Evolutionary conservation across 1,140 invertebrate species (phyloP), one percentile per base, ranked within the genome.

Genomic region (Bombus sylvicola): DNA sequence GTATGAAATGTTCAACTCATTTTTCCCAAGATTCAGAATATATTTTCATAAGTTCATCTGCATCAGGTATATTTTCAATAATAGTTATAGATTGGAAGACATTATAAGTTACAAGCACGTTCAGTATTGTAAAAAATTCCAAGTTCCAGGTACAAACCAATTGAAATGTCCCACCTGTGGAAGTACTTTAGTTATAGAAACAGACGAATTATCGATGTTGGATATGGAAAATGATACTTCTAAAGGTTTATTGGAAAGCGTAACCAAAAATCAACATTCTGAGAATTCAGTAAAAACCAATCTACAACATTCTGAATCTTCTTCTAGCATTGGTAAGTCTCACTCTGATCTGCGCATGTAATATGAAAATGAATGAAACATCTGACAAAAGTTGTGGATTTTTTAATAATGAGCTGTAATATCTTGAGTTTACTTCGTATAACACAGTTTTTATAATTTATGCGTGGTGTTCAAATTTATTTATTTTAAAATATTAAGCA

Each of bases 1-100:
- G 97, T 90, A 96, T 97, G 88, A 97, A 96, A 92, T 97, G 97
- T 85, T 94, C 95, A 18, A 95, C 95, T 12, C 95, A 96, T 76
- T 97, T 97, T 92, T 96, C 95, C 4, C 95, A 95, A 86, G 96
- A 96, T 77, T 94, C 92, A 6, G 94, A 95, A 77, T 92, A 92
- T 79, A 82, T 91, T 78, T 87, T 93, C 34, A 88, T 90, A n/a
- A 87, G 71, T 77, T 72, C 28, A 80, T 73, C 73, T 64, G 57
- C 31, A 25, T 87, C 93, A 80, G 90, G 93, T 94, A 89, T 71
- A 87, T 74, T 79, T 72, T 18, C 13, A n/a, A 76, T 43, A 75
- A 62, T 37, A 43, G 59, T 31, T 47, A 68, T 31, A 15, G 18
- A n/a, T 43, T 39, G 43, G 22, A 53, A 41, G 10, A 83, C 8